phyloP scores from a whole-genome alignment of 2,113 vertebrate species.

The Cinclus cinclus region DNA sequence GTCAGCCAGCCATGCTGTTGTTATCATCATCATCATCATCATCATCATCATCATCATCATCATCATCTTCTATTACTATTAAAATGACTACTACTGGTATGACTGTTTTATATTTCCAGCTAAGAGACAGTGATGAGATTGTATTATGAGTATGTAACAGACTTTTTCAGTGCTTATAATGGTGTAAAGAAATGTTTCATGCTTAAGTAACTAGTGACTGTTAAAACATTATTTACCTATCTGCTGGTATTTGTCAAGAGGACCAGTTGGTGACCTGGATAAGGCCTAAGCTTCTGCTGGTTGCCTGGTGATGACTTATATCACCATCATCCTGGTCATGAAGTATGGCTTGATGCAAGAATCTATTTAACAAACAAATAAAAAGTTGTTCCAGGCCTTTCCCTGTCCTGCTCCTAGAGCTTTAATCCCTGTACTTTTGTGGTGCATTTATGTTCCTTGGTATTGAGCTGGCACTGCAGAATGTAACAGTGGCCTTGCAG shows the following conservation, averaged over 20 bases:
- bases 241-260: neutral
- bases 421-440: neutral
- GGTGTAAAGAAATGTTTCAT: neutral
- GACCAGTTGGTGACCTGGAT: neutral
- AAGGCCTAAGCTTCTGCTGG: neutral
- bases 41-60: neutral
- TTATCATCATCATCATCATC: neutral
- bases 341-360: neutral
- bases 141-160: neutral
- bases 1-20: neutral
- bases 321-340: too few relatives aligned
- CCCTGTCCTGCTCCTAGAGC: neutral
- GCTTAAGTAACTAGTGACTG: neutral
- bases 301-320: neutral
- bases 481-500: neutral
- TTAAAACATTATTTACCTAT: neutral
- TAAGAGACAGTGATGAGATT: neutral
- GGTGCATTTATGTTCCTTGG: neutral
- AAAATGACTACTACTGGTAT: neutral
- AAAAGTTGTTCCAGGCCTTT: neutral
- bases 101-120: neutral
- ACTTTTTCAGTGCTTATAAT: neutral
- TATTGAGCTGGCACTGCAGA: neutral
- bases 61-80: neutral
- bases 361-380: neutral